phyloP scores from a whole-genome alignment of 2,888 invertebrate genomes.

The Eupithecia exiguata region DNA sequence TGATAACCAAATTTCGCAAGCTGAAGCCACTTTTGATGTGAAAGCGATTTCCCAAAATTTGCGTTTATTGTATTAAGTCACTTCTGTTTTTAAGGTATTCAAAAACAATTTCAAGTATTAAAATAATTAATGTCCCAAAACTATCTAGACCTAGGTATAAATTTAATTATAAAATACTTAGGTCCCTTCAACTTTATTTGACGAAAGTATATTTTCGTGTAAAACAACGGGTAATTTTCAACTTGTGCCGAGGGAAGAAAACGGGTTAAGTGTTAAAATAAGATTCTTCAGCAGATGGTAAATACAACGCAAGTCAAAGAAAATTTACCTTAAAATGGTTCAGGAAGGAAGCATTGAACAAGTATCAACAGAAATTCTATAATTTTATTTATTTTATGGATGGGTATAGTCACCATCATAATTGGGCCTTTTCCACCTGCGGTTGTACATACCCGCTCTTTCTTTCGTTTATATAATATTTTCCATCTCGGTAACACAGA shows the following conservation, averaged over 20 bases:
- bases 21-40: neutral
- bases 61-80: neutral
- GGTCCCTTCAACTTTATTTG: neutral
- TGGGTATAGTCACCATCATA: neutral
- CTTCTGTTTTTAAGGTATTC: neutral
- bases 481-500: neutral
- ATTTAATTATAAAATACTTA: neutral
- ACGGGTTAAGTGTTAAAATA: conserved; percentile 6
- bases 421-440: neutral
- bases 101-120: neutral
- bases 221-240: neutral
- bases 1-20: neutral
- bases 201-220: neutral
- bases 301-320: neutral
- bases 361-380: neutral
- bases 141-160: neutral
- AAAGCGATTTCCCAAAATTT: neutral
- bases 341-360: neutral
- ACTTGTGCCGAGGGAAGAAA: neutral
- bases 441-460: neutral
- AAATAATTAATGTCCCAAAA: neutral
- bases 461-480: neutral
- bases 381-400: neutral
- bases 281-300: neutral
- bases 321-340: neutral